Conservation (phyloP, 2,888 invertebrate genomes). For the Drosophila anomalata region DNA sequence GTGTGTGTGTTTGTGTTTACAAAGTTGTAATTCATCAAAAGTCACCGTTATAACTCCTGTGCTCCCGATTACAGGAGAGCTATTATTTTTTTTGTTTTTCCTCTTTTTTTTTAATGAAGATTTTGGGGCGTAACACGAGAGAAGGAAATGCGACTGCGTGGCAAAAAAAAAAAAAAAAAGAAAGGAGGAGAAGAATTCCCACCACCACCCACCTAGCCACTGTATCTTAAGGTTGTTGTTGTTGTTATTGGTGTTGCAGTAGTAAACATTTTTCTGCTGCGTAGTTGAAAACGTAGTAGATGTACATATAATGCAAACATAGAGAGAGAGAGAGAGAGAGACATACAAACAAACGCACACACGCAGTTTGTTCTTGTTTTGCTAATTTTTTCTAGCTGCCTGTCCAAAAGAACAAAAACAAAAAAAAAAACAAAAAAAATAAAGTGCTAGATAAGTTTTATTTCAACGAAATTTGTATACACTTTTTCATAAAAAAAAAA, state of each 20-base stretch:
- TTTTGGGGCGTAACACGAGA: conserved; percentile 49
- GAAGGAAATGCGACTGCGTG: conserved; percentile 71
- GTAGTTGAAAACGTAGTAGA: conserved; percentile 65
- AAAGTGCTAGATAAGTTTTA: conserved; percentile 1
- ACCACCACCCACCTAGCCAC: conserved; percentile 36
- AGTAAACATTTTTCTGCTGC: conserved; percentile 66
- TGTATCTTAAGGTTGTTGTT: conserved; percentile 7
- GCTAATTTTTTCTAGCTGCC: conserved; percentile 54
- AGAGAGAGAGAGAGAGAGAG: neutral
- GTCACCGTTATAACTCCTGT: conserved; percentile 26
- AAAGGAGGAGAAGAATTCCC: conserved; percentile 42
- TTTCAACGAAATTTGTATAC: neutral
- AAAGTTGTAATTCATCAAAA: conserved; percentile 72
- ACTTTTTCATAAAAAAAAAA: neutral
- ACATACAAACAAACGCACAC: conserved; percentile 29
- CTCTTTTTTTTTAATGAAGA: neutral
- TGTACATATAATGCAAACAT: conserved; percentile 30
- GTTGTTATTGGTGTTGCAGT: conserved; percentile 48
- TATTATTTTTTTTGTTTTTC: conserved; percentile 1
- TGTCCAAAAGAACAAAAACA: conserved; percentile 16
- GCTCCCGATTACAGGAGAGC: conserved; percentile 32
- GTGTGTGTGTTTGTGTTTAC: conserved; percentile 42
- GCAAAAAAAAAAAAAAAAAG: conserved; percentile 54
- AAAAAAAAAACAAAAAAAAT: conserved; percentile 4
- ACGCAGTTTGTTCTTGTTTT: conserved; percentile 39